These are phyloP conservation scores for Tenthredo amoena DNA, from an alignment of 2,888 invertebrate genomes.

Conservation along the genomic window DNA sequence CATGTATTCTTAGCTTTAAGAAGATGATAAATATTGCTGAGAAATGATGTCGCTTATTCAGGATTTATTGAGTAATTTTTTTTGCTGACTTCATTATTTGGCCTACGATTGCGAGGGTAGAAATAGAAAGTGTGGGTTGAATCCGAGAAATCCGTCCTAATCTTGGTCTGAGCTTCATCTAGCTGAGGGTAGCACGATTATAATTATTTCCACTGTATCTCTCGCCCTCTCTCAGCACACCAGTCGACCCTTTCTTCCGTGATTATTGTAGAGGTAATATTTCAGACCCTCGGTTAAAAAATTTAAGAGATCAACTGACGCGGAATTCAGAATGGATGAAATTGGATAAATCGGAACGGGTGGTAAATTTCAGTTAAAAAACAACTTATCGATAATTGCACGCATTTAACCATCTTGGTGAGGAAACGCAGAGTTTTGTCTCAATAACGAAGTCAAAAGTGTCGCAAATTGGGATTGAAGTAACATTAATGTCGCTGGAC, in stretches of 20 bases:
- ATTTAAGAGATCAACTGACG: not conserved
- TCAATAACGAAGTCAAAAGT: not conserved
- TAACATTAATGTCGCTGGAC: not conserved
- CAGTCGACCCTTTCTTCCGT: not conserved
- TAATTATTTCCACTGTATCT: constrained; percentile 6
- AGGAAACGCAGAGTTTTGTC: not conserved
- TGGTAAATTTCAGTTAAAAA: not conserved
- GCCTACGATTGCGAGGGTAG: not conserved
- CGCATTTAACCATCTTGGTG: not conserved
- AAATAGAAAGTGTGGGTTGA: not conserved
- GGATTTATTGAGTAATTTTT: not conserved
- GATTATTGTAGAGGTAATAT: not conserved
- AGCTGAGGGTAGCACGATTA: constrained; percentile 31
- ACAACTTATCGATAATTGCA: not conserved
- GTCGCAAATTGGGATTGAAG: not conserved
- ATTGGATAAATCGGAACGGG: not conserved
- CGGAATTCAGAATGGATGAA: not conserved
- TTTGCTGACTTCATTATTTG: not conserved
- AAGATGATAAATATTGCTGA: not conserved
- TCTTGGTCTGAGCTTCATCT: not conserved
- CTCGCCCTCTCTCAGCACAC: not conserved
- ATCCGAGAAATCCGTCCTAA: constrained; percentile 24
- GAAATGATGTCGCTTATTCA: not conserved
- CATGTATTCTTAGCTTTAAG: not conserved
- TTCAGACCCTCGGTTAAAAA: not conserved